Conservation (phyloP, 2,797 vertebrate genomes). For the Pangasius macronema region DNA sequence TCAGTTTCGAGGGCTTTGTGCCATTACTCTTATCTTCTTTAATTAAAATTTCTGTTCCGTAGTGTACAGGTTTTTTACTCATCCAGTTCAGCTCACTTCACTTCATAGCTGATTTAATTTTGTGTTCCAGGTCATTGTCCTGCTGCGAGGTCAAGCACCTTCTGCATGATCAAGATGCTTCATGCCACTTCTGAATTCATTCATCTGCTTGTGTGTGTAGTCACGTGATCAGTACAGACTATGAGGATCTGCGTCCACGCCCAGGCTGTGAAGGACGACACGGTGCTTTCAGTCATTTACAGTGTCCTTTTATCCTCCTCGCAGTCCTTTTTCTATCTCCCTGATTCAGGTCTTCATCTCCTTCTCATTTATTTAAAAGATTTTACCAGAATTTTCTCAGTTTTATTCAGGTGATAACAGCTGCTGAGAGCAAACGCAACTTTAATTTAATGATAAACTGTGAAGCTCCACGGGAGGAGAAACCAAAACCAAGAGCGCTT, state of each 20-base stretch:
- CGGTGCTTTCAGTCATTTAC: background rate
- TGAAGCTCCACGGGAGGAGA: background rate
- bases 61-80: background rate
- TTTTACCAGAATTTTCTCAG: background rate
- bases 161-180: background rate
- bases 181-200: background rate
- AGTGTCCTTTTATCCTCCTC: background rate
- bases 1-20: background rate
- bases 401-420: background rate
- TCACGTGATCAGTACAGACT: background rate
- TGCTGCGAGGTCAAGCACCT: background rate
- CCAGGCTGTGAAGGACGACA: background rate
- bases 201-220: background rate
- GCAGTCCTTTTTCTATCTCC: background rate
- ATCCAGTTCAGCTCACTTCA: background rate
- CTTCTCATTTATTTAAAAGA: background rate
- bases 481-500: background rate
- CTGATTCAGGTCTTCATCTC: background rate
- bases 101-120: background rate
- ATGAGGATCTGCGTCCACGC: background rate
- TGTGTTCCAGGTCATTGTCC: background rate
- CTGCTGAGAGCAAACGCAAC: background rate
- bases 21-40: background rate
- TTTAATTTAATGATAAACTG: background rate
- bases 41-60: background rate